Evolutionary conservation across 2,797 vertebrate genomes (phyloP), one percentile per base, ranked within the genome.

Genomic region (Characodon lateralis): DNA sequence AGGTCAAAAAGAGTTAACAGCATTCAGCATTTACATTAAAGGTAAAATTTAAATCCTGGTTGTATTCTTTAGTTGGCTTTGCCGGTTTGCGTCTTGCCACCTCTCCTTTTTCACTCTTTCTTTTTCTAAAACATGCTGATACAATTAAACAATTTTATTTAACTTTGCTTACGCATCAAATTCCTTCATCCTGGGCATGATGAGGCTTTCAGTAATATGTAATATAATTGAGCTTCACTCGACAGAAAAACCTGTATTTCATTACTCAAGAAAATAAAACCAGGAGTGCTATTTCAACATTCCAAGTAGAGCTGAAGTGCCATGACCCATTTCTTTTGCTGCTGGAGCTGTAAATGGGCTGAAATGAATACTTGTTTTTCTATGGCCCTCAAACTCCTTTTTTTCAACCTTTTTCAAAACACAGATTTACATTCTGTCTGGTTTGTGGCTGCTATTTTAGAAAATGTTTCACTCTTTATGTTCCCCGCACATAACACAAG

Each of bases 401-500:
- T 91, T 88, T 90, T 86, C 79, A 87, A 75, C 78, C 63, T 85
- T 85, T 91, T 91, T 94, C 91, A 93, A 89, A 93, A 92, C 87
- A 81, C 89, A 93, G 94, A 94, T 95, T 95, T 94, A 94, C 91
- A 95, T 95, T 95, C 93, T 92, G 91, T 93, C 91, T 94, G 94
- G 92, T 95, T 95, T 95, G 93, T 70, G 94, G 93, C 92, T 91
- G 91, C 93, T 94, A 93, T 94, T 94, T 92, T 91, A 92, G 93
- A 94, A 92, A 69, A 89, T 85, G 77, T 89, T 93, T 89, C 88
- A 84, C 75, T 74, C 73, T 82, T 35, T 63, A 85, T 82, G 79
- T 85, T 43, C 39, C 75, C 78, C 86, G 69, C 78, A 41, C 20
- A 7, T 5, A 41, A 56, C 83, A 84, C 20, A 65, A 72, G 80